Base-by-base conservation (phyloP, 2,888 invertebrate species). In the Leucoma salicis region DNA sequence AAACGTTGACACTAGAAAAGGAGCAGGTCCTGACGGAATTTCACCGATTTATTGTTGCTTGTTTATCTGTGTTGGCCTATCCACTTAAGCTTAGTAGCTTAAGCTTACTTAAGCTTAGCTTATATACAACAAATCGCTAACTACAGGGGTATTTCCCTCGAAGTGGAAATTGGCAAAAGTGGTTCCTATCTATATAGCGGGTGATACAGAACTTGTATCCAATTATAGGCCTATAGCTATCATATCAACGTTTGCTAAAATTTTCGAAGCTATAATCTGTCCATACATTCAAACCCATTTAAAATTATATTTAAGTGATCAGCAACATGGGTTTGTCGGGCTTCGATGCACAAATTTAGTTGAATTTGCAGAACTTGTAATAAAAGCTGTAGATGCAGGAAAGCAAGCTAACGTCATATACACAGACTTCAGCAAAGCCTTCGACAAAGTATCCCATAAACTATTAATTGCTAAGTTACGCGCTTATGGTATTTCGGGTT, bases 401-500 rank as follows among this genome's bases (percentile, higher is more conserved):
- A 8, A 33, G 2, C 21, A 33, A 33, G 3, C 5, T 21, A 21
- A 33, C 13, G 33, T 33, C 4, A 33, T 33, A 18, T 33, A 33
- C 21, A 18, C 18, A 12, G 33, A 33, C 12, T 33, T 33, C 18
- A 33, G 33, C 12, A 33, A 33, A 15, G 33, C 33, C 11, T 33
- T 33, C 18, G 12, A 18, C n/a, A 25, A 6, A 10, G 2, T 25
- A 10, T 25, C 10, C 2, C 25, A 6, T 6, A 16, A 3, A 16
- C 6, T 16, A 16, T 4, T 3, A 16, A 16, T n/a, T n/a, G n/a
- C n/a, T n/a, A n/a, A n/a, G n/a, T n/a, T n/a, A n/a, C n/a, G n/a
- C n/a, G n/a, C n/a, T n/a, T n/a, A n/a, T n/a, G n/a, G n/a, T n/a
- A n/a, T n/a, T n/a, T n/a, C n/a, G n/a, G n/a, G n/a, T n/a, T n/a